These are phyloP conservation scores for Pachycephus smyrnensis DNA, from an alignment of 2,888 invertebrate genomes.

Conservation along the genomic window DNA sequence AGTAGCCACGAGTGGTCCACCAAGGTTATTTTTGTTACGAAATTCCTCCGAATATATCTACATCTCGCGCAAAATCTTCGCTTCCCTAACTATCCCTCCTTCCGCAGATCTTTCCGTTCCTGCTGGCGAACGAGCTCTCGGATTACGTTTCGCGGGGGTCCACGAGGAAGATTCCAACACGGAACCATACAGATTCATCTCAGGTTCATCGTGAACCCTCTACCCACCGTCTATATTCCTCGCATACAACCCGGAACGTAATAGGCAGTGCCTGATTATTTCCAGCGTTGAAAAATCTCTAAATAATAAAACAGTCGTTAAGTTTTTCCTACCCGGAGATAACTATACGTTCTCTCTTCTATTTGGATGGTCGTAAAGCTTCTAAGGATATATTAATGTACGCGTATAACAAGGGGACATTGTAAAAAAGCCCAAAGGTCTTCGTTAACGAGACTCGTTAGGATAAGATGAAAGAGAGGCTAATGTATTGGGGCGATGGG, in stretches of 20 bases:
- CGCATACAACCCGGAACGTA: neutral
- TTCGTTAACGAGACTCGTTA: neutral
- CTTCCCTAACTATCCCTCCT: slow-evolving; percentile 24
- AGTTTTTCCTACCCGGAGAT: neutral
- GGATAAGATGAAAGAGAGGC: neutral
- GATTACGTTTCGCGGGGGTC: neutral
- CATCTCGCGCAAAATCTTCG: slow-evolving; percentile 58
- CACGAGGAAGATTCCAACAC: neutral
- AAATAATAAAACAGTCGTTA: neutral
- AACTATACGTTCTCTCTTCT: neutral
- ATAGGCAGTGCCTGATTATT: neutral
- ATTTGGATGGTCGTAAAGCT: neutral
- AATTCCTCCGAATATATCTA: slow-evolving; percentile 64
- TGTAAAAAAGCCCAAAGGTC: neutral
- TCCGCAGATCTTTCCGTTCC: slow-evolving; percentile 24
- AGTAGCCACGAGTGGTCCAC: slow-evolving; percentile 42
- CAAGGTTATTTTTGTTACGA: slow-evolving; percentile 61
- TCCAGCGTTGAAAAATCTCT: neutral
- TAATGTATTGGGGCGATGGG: neutral
- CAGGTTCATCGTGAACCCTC: neutral
- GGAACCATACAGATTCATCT: neutral
- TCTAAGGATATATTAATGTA: neutral
- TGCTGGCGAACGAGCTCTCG: slow-evolving; percentile 1
- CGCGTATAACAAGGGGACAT: neutral
- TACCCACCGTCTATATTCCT: neutral